Evolutionary conservation across 2,113 vertebrate genomes (phyloP).

Genomic region (Hemiprocne comata): DNA sequence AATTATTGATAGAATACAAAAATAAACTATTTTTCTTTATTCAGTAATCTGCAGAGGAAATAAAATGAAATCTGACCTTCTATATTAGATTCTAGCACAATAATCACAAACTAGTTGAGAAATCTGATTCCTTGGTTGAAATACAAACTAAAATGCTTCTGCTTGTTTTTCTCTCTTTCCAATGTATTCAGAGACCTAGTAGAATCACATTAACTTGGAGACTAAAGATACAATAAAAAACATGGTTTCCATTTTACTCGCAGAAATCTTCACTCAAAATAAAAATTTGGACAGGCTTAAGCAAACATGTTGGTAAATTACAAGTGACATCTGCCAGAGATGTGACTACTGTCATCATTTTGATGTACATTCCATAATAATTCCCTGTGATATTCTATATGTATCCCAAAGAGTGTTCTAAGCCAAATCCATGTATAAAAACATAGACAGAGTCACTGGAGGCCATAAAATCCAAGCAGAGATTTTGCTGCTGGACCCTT

Average conservation of each 20-base stretch:
- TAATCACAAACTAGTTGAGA: not conserved
- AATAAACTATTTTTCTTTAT: constrained; percentile 38
- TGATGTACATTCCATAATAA: not conserved
- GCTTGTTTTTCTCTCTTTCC: not conserved
- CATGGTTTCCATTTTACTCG: not conserved
- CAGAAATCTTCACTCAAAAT: not conserved
- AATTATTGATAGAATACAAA: constrained; percentile 34
- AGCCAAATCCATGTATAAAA: not conserved
- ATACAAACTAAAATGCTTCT: not conserved
- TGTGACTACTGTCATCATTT: not conserved
- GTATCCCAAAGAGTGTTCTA: not conserved
- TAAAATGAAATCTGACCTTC: constrained; percentile 13
- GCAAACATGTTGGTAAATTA: not conserved
- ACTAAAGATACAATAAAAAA: not conserved
- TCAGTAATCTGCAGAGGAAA: not conserved
- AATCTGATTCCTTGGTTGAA: not conserved
- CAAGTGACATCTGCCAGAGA: not conserved
- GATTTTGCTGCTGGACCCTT: not conserved
- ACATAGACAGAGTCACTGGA: not conserved
- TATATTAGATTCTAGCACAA: constrained; percentile 1
- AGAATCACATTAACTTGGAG: not conserved
- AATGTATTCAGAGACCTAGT: not conserved
- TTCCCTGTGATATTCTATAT: not conserved
- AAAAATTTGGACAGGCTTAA: not conserved
- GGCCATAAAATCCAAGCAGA: not conserved